phyloP scores from a whole-genome alignment of 2,113 vertebrate species.

The Glaucomys volans region DNA sequence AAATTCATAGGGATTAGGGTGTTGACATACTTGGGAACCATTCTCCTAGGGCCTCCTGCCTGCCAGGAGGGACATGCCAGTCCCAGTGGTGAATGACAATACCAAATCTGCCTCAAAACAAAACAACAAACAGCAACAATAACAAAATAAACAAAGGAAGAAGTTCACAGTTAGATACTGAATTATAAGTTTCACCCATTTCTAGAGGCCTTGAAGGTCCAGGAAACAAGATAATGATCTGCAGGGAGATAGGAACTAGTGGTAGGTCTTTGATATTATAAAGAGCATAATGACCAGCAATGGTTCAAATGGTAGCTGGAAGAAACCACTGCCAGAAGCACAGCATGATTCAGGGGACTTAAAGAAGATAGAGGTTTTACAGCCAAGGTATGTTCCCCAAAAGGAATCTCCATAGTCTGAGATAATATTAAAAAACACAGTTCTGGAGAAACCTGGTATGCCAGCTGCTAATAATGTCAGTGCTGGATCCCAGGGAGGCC shows the following conservation, averaged over 20 bases:
- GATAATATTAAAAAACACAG: not conserved
- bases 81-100: not conserved
- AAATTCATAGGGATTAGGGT: not conserved
- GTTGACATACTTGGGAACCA: not conserved
- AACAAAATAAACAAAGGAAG: not conserved
- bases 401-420: not conserved
- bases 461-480: not conserved
- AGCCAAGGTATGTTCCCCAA: not conserved
- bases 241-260: not conserved
- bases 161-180: not conserved
- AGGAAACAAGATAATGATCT: not conserved
- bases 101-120: not conserved
- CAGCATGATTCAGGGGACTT: not conserved
- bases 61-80: too few species aligned
- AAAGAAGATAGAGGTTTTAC: not conserved
- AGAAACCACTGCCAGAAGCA: not conserved
- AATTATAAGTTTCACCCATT: constrained; percentile 18
- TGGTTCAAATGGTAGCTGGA: not conserved
- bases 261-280: not conserved
- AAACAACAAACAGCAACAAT: not conserved
- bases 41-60: not conserved
- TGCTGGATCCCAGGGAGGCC: not conserved
- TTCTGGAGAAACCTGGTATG: not conserved
- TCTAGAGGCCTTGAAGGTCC: not conserved
- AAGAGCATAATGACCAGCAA: not conserved